Evolutionary conservation across 2,888 invertebrate genomes (phyloP).

Genomic region (Lasioglossum calceatum): DNA sequence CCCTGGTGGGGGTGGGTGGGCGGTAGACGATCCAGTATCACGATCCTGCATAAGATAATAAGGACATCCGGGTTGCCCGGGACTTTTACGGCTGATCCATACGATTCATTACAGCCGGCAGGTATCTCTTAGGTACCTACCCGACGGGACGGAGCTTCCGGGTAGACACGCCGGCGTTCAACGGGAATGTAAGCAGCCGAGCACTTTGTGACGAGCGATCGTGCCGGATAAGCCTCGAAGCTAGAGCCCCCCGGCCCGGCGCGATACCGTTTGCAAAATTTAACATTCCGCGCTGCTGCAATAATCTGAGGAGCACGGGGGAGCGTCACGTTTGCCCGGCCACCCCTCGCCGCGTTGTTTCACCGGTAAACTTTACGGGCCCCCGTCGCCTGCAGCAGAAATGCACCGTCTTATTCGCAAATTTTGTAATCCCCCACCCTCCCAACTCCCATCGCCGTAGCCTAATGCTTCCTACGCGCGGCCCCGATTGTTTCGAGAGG

Average conservation of each 20-base stretch:
- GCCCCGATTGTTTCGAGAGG: neutral
- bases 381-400: neutral
- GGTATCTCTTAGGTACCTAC: slow-evolving; percentile 52
- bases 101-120: slow-evolving; percentile 53
- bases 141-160: slow-evolving; percentile 17
- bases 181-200: slow-evolving; percentile 30
- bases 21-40: slow-evolving; percentile 30
- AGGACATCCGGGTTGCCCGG: slow-evolving; percentile 43
- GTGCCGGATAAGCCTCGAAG: slow-evolving; percentile 37
- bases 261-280: slow-evolving; percentile 34
- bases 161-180: slow-evolving; percentile 16
- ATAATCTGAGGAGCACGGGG: slow-evolving; percentile 22
- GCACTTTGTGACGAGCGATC: slow-evolving; percentile 44
- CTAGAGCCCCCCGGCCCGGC: neutral
- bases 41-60: slow-evolving; percentile 50
- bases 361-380: neutral
- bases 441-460: neutral
- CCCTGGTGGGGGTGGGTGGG: neutral
- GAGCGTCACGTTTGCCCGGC: neutral
- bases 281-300: slow-evolving; percentile 21
- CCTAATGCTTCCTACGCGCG: neutral
- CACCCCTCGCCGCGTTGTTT: neutral
- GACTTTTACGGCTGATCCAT: slow-evolving; percentile 55
- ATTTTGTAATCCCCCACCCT: neutral
- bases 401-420: neutral